Conservation (phyloP, 2,113 vertebrate genomes). For the Cathartes aura region DNA sequence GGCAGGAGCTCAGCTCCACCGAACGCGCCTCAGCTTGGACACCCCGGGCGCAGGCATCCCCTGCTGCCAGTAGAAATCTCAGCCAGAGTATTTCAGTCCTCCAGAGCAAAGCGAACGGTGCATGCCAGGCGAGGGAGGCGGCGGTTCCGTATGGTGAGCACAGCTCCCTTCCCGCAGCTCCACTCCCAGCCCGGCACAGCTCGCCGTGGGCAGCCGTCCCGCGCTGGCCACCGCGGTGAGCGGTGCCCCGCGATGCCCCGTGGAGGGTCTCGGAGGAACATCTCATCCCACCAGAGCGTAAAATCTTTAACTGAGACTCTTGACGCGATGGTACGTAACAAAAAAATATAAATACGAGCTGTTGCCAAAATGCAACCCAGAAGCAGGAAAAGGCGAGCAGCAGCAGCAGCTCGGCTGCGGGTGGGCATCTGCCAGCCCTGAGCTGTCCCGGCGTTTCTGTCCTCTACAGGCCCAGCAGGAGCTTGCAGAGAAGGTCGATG, state of each 20-base stretch:
- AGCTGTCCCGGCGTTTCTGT: background rate
- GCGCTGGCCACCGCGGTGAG: fast-evolving
- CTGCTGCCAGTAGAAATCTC: fast-evolving
- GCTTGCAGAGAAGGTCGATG: conserved; percentile 72
- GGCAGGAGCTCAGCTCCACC: background rate
- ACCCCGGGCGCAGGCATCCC: background rate
- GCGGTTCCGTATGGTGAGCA: background rate
- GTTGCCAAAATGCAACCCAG: conserved; percentile 28
- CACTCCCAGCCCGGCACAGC: background rate
- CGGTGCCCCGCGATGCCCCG: background rate
- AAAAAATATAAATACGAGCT: background rate
- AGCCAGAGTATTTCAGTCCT: background rate
- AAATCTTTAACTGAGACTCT: background rate
- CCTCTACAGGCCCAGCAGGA: conserved; percentile 64
- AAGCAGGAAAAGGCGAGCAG: background rate
- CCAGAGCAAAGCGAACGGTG: fast-evolving
- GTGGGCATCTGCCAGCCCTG: background rate
- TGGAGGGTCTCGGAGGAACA: fast-evolving
- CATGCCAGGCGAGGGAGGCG: background rate
- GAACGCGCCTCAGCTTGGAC: background rate
- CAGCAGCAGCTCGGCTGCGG: background rate
- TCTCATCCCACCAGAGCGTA: background rate
- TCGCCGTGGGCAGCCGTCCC: background rate
- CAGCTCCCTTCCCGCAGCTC: background rate
- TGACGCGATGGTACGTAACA: background rate